Evolutionary conservation across 2,888 invertebrate species (phyloP).

Genomic region (Chironomus tentans): DNA sequence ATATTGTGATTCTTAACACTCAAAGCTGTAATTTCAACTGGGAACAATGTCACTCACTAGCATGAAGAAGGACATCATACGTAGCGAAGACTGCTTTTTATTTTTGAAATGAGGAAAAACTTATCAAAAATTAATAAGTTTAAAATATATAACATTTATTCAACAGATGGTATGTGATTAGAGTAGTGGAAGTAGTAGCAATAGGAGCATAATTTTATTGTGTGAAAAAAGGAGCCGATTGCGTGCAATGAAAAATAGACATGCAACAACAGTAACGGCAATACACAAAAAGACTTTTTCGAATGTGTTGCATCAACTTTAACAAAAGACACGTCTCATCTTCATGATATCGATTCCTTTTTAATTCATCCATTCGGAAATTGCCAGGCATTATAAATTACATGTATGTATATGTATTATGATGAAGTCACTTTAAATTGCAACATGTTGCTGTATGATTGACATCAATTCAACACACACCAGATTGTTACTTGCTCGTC

Average conservation of each 20-base stretch:
- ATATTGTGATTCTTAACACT: constrained; percentile 19
- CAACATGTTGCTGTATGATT: background rate
- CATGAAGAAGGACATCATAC: background rate
- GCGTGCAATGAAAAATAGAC: constrained; percentile 14
- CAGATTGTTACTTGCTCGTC: background rate
- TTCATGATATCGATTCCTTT: constrained; percentile 2
- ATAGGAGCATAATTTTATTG: background rate
- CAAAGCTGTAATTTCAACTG: background rate
- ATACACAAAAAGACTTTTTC: background rate
- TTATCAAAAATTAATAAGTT: constrained; percentile 19
- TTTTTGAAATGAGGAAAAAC: background rate
- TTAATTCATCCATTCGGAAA: background rate
- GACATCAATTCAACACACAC: background rate
- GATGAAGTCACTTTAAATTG: background rate
- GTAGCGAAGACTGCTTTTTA: too few species aligned
- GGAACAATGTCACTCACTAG: too few species aligned
- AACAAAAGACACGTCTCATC: constrained; percentile 3
- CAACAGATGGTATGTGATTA: constrained; percentile 21
- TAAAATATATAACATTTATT: background rate
- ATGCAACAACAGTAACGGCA: constrained; percentile 3
- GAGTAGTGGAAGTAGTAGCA: background rate
- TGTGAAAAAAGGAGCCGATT: constrained; percentile 11
- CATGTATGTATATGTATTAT: background rate
- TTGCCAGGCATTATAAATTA: background rate
- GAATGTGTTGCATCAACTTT: too few species aligned